Evolutionary conservation across 2,113 vertebrate species (phyloP).

Genomic region (Gymnarchus niloticus): DNA sequence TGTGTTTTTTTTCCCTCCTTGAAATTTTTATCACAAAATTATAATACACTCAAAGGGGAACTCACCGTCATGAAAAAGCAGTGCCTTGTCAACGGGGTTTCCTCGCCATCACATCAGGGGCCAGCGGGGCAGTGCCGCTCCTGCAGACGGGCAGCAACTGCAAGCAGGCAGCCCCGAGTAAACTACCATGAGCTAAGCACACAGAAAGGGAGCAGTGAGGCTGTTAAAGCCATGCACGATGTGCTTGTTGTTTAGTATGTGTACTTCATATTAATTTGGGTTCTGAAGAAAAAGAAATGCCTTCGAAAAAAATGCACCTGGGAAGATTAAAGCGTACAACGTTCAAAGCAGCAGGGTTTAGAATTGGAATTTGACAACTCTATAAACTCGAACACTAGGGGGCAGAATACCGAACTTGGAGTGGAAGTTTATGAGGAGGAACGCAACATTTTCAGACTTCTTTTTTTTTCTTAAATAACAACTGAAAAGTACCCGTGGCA

Average conservation of each 20-base stretch:
- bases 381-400: slow-evolving; percentile 12
- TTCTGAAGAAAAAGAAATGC: not conserved
- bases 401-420: not conserved
- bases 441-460: not conserved
- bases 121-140: slow-evolving; percentile 69
- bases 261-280: not conserved
- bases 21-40: slow-evolving; percentile 99
- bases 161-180: slow-evolving; percentile 41
- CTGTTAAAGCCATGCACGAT: slow-evolving; percentile 21
- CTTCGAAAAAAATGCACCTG: not conserved
- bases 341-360: not conserved
- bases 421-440: slow-evolving; percentile 4
- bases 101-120: slow-evolving; percentile 99
- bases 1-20: slow-evolving; percentile 89
- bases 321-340: not conserved
- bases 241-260: not conserved
- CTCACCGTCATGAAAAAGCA: slow-evolving; percentile 99
- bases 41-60: slow-evolving; percentile 99
- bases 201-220: slow-evolving; percentile 15
- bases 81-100: slow-evolving; percentile 99
- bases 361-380: not conserved
- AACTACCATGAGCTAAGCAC: slow-evolving; percentile 40
- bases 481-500: not conserved
- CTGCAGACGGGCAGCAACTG: slow-evolving; percentile 48
- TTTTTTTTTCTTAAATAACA: not conserved